These are phyloP conservation scores for Scytalopus superciliaris DNA, from an alignment of 2,113 vertebrate genomes.

Conservation along the genomic window DNA sequence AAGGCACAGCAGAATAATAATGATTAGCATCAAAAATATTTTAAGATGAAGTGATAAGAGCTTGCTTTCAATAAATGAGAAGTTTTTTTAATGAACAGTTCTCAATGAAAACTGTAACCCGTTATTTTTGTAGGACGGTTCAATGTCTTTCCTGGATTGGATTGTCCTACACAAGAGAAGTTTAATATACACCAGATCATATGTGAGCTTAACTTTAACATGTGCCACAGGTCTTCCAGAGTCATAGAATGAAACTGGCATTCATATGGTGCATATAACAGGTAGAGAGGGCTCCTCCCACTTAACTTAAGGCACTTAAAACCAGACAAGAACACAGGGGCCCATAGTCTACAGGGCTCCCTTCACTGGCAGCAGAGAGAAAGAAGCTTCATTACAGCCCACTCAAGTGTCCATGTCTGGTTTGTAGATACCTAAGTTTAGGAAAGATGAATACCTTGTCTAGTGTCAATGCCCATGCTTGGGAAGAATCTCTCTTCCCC, in stretches of 20 bases:
- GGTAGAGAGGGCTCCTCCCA: not conserved
- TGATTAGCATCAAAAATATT: not conserved
- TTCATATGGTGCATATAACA: not conserved
- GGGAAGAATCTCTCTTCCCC: not conserved
- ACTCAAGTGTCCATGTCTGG: not conserved
- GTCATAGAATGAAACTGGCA: not conserved
- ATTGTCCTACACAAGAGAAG: not conserved
- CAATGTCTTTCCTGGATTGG: not conserved
- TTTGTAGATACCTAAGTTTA: not conserved
- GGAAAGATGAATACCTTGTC: not conserved
- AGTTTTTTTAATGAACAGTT: not conserved
- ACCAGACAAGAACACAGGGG: not conserved
- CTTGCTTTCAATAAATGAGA: not conserved
- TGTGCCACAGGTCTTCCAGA: fast-evolving
- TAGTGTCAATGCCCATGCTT: not conserved
- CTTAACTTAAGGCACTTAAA: not conserved
- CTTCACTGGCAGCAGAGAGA: not conserved
- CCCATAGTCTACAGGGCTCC: not conserved
- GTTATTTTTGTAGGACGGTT: not conserved
- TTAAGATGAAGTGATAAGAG: not conserved
- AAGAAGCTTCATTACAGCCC: not conserved
- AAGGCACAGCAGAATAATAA: not conserved
- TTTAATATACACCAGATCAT: not conserved
- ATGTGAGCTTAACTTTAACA: not conserved
- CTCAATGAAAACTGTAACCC: not conserved